Conservation (phyloP, 92 coral and sea anemone species). For the Porites rus region DNA sequence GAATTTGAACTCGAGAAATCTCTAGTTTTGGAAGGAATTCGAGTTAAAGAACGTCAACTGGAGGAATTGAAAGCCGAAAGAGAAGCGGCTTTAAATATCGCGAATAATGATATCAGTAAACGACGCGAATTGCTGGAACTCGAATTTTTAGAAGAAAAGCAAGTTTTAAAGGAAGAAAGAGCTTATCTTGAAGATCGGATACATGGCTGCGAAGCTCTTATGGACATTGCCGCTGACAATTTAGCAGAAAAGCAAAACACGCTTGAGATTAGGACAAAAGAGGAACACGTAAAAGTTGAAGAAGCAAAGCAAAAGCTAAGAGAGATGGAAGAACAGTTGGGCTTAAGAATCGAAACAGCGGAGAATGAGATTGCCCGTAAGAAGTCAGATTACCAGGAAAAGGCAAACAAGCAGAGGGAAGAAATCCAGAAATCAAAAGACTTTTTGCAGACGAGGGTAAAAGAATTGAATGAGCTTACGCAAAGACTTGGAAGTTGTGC, state of each 20-base stretch:
- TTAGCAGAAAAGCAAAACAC: slow-evolving; percentile 85
- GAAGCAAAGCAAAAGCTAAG: slow-evolving; percentile 73
- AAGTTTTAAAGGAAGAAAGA: slow-evolving; percentile 76
- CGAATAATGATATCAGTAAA: slow-evolving; percentile 71
- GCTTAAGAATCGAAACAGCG: slow-evolving; percentile 61
- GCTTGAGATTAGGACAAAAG: slow-evolving; percentile 76
- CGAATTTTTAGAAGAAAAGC: slow-evolving; percentile 75
- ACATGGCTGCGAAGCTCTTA: slow-evolving; percentile 74
- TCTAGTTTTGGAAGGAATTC: slow-evolving; percentile 62
- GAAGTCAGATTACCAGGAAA: slow-evolving; percentile 67
- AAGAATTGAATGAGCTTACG: slow-evolving; percentile 51
- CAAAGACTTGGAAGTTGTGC: slow-evolving; percentile 60
- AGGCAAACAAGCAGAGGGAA: slow-evolving; percentile 53
- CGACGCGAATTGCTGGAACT: slow-evolving; percentile 86
- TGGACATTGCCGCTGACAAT: slow-evolving; percentile 91
- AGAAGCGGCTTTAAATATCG: slow-evolving; percentile 68
- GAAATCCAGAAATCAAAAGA: slow-evolving; percentile 56
- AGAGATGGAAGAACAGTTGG: slow-evolving; percentile 74
- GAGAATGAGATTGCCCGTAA: slow-evolving; percentile 76
- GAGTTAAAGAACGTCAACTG: slow-evolving; percentile 63
- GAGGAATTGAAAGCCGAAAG: slow-evolving; percentile 69
- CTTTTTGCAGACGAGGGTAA: slow-evolving; percentile 32
- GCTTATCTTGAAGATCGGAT: slow-evolving; percentile 70
- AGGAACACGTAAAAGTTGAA: slow-evolving; percentile 79
- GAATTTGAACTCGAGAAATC: slow-evolving; percentile 82